Conservation (phyloP, 2,113 vertebrate genomes). For the Cinclus cinclus region DNA sequence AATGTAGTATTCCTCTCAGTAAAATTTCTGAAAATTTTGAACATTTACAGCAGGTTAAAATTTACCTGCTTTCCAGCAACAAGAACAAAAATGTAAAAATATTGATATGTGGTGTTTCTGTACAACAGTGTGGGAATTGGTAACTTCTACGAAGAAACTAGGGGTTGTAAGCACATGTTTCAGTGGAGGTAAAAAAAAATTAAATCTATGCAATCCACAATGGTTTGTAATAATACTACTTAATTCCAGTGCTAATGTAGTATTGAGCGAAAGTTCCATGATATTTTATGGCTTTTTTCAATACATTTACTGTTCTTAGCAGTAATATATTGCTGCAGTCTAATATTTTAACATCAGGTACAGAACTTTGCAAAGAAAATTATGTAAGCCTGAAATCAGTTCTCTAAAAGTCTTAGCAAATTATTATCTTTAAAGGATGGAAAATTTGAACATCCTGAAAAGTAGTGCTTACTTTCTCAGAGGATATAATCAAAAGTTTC, state of each 20-base stretch:
- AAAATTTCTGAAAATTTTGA: not conserved
- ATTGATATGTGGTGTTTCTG: not conserved
- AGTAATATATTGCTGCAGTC: not conserved
- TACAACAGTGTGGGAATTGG: not conserved
- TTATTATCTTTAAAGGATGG: not conserved
- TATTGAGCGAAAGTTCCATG: not conserved
- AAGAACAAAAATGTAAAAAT: not conserved
- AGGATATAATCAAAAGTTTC: not conserved
- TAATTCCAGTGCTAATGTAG: not conserved
- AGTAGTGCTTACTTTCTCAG: not conserved
- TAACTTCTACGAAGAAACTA: not conserved
- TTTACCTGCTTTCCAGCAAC: not conserved
- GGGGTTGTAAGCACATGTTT: not conserved
- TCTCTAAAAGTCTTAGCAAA: conserved; percentile 9
- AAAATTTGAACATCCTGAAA: not conserved
- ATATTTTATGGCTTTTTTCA: not conserved
- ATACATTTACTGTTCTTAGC: not conserved
- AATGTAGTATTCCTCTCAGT: not conserved
- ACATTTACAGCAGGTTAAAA: not conserved
- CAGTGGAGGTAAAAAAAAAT: not conserved
- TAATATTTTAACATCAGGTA: not conserved
- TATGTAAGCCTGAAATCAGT: not conserved
- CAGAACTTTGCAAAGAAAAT: not conserved
- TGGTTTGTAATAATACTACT: not conserved
- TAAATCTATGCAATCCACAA: not conserved